Evolutionary conservation across 1,140 invertebrate genomes (phyloP).

Genomic region (Aphaenogaster ashmeadi): DNA sequence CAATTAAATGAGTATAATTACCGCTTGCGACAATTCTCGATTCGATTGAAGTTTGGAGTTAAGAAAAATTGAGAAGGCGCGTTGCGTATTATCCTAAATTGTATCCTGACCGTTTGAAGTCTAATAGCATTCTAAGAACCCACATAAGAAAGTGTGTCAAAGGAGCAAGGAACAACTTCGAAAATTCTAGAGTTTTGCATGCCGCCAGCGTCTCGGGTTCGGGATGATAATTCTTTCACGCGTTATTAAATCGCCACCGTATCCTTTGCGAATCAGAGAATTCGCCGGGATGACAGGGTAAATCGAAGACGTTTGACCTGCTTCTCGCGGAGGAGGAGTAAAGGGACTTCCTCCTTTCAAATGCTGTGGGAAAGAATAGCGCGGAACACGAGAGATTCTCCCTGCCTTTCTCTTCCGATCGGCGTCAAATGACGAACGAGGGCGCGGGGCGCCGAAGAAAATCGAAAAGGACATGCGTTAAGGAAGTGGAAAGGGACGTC

Average conservation of each 20-base stretch:
- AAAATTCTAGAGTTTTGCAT: neutral
- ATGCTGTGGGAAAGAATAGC: conserved; percentile 24
- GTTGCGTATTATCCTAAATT: neutral
- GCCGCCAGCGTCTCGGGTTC: neutral
- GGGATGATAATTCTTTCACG: conserved; percentile 1
- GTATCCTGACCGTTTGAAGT: neutral
- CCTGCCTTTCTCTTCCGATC: neutral
- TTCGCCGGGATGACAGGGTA: neutral
- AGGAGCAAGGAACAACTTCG: neutral
- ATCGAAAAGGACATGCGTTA: conserved; percentile 38
- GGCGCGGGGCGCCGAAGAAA: neutral
- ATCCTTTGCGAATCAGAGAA: neutral
- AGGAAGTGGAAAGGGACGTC: neutral
- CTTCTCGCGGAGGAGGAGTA: neutral
- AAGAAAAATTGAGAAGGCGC: neutral
- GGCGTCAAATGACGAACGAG: conserved; percentile 58
- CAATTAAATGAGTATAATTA: neutral
- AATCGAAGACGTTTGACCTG: neutral
- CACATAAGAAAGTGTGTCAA: neutral
- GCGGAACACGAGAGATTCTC: conserved; percentile 1
- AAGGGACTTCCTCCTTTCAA: neutral
- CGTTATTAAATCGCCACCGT: neutral
- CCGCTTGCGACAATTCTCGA: neutral
- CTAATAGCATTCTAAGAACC: neutral
- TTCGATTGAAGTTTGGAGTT: neutral